Base-by-base conservation (phyloP, 2,113 vertebrate species). In the Eretmochelys imbricata region DNA sequence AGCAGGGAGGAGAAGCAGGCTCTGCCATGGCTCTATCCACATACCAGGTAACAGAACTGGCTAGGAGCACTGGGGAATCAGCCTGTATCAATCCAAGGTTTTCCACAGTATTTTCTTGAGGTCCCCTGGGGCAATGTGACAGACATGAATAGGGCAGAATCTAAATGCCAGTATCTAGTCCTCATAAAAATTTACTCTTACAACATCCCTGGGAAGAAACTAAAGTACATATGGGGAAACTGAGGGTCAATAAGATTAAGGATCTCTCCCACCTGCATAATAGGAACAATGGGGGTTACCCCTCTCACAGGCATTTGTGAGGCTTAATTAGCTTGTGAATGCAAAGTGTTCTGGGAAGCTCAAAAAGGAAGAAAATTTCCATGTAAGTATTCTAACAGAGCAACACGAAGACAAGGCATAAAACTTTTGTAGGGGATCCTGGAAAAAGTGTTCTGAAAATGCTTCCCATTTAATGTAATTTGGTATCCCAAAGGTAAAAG, bases 81-180 rank as follows among this genome's bases (percentile, higher is more conserved):
- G 82, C 49, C 62, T 94, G 46, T 22, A 50, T 35, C 38, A 31
- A 46, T 85, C 27, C 72, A 49, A 75, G 22, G 1, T 90, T 94
- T 91, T 94, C 8, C 24, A 79, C 55, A 86, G 75, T 93, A 76
- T 55, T 94, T 89, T 49, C 76, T 42, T 91, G 82, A 65, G 48
- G 51, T 85, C 78, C 78, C 69, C 6, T 80, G 31, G 42, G 16
- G 94, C 88, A 1, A 17, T 19, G 35, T 69, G 62, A 69, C 13
- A n/a, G 62, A 7, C 4, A 35, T n/a, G 8, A 69, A 69, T n/a
- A 69, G 35, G 31, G 62, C 35, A 69, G 35, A 9, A 69, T 69
- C 35, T 69, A n/a, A 69, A 69, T 69, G 35, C 17, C 62, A 17
- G 29, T 62, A 62, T 62, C 29, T 62, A 16, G 6, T 62, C 14